These are phyloP conservation scores for Daboia siamensis DNA, from an alignment of 2,113 vertebrate genomes.

Conservation along the genomic window DNA sequence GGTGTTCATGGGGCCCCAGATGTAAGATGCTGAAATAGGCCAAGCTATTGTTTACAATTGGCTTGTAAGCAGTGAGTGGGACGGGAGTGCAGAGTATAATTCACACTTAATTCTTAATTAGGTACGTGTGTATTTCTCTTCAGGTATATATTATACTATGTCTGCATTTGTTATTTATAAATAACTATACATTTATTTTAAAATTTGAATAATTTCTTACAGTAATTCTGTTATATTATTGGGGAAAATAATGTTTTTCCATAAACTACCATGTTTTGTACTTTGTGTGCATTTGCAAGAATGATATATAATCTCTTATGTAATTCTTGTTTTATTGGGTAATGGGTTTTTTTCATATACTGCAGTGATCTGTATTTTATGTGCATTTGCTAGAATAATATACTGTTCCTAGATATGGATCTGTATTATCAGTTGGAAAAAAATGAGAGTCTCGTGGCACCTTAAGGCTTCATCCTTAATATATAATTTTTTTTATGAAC, in stretches of 20 bases:
- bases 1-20: not conserved
- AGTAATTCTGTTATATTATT: slow-evolving; percentile 43
- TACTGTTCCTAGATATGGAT: not conserved
- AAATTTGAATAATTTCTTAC: slow-evolving; percentile 8
- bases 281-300: not conserved
- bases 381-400: not conserved
- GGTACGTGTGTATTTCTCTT: slow-evolving; percentile 53
- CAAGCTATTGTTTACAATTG: slow-evolving; percentile 29
- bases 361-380: not conserved
- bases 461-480: not conserved
- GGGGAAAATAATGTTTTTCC: slow-evolving; percentile 26
- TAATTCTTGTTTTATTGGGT: slow-evolving; percentile 32
- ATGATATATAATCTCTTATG: not conserved
- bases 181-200: slow-evolving; percentile 12
- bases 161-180: slow-evolving; percentile 46
- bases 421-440: not conserved
- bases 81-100: slow-evolving; percentile 27
- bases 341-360: slow-evolving; percentile 30
- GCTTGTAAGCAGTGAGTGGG: slow-evolving; percentile 31
- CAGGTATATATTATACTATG: slow-evolving; percentile 33
- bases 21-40: not conserved
- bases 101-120: slow-evolving; percentile 24
- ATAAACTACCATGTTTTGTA: slow-evolving; percentile 8
- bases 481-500: not conserved
- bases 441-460: not conserved